Conservation (phyloP, 1,140 invertebrate species). For the Anadara kagoshimensis region DNA sequence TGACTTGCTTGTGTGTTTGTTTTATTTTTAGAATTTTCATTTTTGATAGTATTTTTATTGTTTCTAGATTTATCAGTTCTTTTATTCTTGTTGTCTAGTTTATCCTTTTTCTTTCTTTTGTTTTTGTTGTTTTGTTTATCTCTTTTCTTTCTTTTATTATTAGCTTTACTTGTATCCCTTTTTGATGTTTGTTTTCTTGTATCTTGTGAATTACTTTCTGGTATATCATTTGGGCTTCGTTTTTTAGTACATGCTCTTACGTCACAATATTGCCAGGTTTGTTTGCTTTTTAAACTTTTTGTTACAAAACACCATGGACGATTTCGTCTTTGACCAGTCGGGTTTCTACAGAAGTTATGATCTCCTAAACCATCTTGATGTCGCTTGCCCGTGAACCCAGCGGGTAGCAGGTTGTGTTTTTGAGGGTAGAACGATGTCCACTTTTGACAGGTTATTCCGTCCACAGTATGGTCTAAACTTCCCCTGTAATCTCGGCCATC, state of each 20-base stretch:
- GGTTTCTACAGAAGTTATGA: constrained; percentile 64
- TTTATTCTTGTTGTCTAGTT: no score
- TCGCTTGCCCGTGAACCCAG: constrained; percentile 2
- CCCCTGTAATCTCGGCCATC: constrained; percentile 68
- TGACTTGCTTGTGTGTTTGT: no score
- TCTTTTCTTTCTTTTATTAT: no score
- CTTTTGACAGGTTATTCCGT: constrained; percentile 64
- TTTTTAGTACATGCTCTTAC: constrained; percentile 39
- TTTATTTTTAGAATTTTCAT: no score
- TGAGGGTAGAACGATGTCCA: constrained; percentile 68
- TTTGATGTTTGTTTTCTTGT: no score
- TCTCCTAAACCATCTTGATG: constrained; percentile 55
- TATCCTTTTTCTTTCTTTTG: no score
- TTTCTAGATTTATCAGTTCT: no score
- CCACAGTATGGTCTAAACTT: constrained; percentile 53
- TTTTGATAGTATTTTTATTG: no score
- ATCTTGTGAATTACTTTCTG: not conserved
- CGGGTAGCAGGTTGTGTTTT: constrained; percentile 49
- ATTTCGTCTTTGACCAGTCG: constrained; percentile 35
- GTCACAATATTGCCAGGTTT: constrained; percentile 62
- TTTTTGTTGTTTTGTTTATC: no score
- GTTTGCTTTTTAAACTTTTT: constrained; percentile 26
- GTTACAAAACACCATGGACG: constrained; percentile 63
- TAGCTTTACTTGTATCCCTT: no score
- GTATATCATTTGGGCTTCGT: constrained; percentile 1